phyloP scores from a whole-genome alignment of 2,797 vertebrate genomes.

The Sebastes minor region DNA sequence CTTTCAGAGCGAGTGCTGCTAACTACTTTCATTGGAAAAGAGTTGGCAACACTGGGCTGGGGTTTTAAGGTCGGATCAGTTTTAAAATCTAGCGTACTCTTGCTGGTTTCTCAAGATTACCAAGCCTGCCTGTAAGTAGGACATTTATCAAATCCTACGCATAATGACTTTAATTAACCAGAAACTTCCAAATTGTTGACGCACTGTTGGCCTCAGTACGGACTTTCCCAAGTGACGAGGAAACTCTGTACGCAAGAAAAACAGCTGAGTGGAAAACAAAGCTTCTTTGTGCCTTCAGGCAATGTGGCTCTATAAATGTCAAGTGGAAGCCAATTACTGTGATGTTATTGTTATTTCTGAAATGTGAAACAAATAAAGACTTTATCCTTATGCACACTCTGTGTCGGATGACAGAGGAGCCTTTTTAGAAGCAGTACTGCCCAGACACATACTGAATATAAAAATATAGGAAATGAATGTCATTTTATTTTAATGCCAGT shows the following conservation, averaged over 20 bases:
- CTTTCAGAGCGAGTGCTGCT: no score
- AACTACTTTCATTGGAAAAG: no score
- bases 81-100: no score
- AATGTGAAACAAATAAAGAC: background rate
- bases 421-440: conserved; percentile 3
- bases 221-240: conserved; percentile 6
- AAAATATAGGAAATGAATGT: background rate
- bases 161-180: background rate
- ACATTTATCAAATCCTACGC: background rate
- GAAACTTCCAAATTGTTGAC: background rate
- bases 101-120: no score
- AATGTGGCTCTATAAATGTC: background rate
- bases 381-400: background rate
- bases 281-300: background rate
- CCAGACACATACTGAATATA: background rate
- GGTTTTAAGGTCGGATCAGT: no score
- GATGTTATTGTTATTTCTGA: background rate
- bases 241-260: background rate
- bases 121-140: no score
- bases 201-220: background rate
- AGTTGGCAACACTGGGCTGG: no score
- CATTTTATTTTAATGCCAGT: background rate
- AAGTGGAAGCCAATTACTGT: background rate
- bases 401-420: background rate
- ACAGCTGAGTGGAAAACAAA: background rate